Evolutionary conservation across 2,113 vertebrate genomes (phyloP).

Genomic region (Muntiacus reevesi): DNA sequence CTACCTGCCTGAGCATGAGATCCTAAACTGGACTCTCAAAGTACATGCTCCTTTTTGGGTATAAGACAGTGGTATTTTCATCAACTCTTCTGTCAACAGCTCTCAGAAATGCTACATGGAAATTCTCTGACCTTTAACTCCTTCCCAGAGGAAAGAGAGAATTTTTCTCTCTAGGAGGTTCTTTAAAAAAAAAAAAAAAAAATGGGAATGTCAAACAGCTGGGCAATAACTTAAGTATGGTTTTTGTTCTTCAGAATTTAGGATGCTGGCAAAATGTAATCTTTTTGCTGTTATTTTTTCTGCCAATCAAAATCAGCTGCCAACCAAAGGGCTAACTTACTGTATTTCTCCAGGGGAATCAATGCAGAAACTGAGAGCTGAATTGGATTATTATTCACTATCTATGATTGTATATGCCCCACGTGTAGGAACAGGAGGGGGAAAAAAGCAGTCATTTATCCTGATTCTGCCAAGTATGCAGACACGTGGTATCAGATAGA

Average conservation of each 20-base stretch:
- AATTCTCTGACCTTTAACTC: conserved; percentile 10
- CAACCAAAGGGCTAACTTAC: conserved; percentile 33
- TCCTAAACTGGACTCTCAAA: not conserved
- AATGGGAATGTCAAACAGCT: not conserved
- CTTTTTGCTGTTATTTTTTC: conserved; percentile 61
- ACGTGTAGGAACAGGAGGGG: conserved; percentile 14
- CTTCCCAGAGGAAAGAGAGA: conserved; percentile 31
- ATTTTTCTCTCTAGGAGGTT: not conserved
- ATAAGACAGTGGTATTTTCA: not conserved
- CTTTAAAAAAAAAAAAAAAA: not conserved
- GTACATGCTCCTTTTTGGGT: not conserved
- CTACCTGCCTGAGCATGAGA: too few species aligned
- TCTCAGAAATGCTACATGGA: not conserved
- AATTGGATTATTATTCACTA: conserved; percentile 61
- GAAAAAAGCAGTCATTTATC: conserved; percentile 55
- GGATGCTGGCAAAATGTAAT: conserved; percentile 56
- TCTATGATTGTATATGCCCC: conserved; percentile 46
- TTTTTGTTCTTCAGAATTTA: conserved; percentile 49
- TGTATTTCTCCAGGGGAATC: conserved; percentile 33
- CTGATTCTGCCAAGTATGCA: conserved; percentile 45
- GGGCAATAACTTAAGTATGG: conserved; percentile 36
- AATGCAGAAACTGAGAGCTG: conserved; percentile 19
- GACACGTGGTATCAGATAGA: conserved; percentile 54
- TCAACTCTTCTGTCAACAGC: not conserved
- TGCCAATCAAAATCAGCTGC: conserved; percentile 58